Percentiles rank a stretch among this genome's conserved stretches.
Conservation (phyloP, 2,888 invertebrate species). For the Synergus gifuensis region DNA sequence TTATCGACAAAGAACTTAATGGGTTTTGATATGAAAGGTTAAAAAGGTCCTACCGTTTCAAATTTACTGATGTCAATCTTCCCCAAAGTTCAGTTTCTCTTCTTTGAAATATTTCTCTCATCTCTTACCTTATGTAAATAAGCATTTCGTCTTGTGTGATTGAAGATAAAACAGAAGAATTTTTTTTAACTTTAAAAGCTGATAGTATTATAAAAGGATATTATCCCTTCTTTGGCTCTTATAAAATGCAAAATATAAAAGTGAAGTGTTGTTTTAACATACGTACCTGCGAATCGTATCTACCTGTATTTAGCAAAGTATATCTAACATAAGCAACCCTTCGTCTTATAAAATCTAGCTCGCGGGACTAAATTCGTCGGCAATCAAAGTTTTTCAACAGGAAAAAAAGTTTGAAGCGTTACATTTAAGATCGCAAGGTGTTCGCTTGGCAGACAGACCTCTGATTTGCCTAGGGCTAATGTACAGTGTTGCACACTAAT, state of each 20-base stretch:
- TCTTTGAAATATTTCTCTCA: conserved; percentile 10
- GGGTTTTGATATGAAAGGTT: conserved; percentile 38
- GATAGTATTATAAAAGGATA: background rate
- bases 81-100: conserved; percentile 18
- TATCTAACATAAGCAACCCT: background rate
- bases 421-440: conserved; percentile 37
- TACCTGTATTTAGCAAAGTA: conserved; percentile 40
- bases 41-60: background rate
- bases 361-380: conserved; percentile 37
- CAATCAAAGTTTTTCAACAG: conserved; percentile 35
- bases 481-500: conserved; percentile 25
- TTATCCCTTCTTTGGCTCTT: background rate
- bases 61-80: conserved; percentile 29
- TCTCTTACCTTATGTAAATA: conserved; percentile 15
- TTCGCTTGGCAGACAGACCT: conserved; percentile 37
- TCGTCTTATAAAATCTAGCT: conserved; percentile 13
- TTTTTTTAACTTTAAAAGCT: background rate
- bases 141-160: background rate
- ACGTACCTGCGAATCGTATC: conserved; percentile 32
- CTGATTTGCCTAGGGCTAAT: conserved; percentile 23
- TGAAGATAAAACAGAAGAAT: background rate
- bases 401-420: conserved; percentile 31
- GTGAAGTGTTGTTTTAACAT: conserved; percentile 33
- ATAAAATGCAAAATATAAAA: conserved; percentile 4
- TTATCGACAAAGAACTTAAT: conserved; percentile 52